Evolutionary conservation across 2,888 invertebrate species (phyloP).

Genomic region (Drosophila leonis): DNA sequence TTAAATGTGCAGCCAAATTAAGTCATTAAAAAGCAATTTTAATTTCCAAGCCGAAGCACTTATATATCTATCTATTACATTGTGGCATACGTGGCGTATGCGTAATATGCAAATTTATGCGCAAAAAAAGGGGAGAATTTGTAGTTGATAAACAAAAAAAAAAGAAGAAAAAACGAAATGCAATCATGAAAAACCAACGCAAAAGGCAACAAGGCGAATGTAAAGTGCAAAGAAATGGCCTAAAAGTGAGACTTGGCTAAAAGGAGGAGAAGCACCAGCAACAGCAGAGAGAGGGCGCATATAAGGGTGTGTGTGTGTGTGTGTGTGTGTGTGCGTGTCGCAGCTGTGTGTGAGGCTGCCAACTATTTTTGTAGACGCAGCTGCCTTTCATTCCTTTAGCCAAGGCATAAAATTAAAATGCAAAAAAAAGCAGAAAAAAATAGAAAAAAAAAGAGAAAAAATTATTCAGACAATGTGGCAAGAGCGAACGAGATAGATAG

Average conservation of each 20-base stretch:
- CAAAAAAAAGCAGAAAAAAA: slow-evolving; percentile 40
- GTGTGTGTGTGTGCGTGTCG: background rate
- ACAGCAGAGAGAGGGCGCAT: background rate
- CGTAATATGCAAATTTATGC: slow-evolving; percentile 68
- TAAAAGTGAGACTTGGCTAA: slow-evolving; percentile 67
- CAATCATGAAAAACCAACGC: slow-evolving; percentile 69
- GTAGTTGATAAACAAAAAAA: slow-evolving; percentile 24
- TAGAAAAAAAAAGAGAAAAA: slow-evolving; percentile 1
- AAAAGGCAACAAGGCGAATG: slow-evolving; percentile 44
- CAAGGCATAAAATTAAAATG: slow-evolving; percentile 73
- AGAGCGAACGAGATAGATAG: slow-evolving; percentile 5
- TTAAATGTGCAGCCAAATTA: slow-evolving; percentile 68
- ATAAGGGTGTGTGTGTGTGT: background rate
- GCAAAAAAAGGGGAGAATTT: background rate
- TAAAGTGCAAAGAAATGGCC: slow-evolving; percentile 72
- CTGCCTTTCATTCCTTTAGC: slow-evolving; percentile 59
- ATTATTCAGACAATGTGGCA: slow-evolving; percentile 47
- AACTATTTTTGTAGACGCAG: slow-evolving; percentile 74
- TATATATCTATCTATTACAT: background rate
- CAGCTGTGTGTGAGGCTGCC: slow-evolving; percentile 27
- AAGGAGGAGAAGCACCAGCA: background rate
- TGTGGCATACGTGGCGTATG: slow-evolving; percentile 46
- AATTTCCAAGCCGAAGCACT: slow-evolving; percentile 14
- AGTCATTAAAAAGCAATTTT: slow-evolving; percentile 73
- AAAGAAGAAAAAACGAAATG: slow-evolving; percentile 40